Evolutionary conservation across 2,113 vertebrate species (phyloP).

Genomic region (Ginglymostoma cirratum): DNA sequence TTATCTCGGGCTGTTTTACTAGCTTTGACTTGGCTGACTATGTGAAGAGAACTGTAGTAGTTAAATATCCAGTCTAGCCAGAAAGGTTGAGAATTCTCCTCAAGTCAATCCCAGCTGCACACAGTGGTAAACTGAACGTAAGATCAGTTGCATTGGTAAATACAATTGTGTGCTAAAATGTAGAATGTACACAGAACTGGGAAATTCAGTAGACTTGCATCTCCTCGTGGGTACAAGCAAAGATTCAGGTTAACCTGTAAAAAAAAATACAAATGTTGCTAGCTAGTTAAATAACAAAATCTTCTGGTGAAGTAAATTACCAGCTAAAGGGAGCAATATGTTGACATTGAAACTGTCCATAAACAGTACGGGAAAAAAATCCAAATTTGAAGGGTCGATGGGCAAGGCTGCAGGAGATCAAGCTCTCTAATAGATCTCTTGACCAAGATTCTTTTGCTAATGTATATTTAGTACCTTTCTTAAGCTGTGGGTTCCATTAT

Average conservation of each 20-base stretch:
- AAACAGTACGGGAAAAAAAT: neutral
- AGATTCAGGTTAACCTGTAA: neutral
- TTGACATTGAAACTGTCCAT: neutral
- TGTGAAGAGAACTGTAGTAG: neutral
- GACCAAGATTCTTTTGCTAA: neutral
- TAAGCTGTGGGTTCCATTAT: neutral
- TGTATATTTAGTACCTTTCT: neutral
- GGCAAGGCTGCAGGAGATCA: neutral
- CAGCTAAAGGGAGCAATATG: neutral
- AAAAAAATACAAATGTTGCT: neutral
- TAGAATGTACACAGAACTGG: neutral
- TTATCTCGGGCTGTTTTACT: no score
- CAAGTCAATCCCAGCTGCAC: neutral
- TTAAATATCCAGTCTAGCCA: neutral
- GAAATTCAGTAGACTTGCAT: neutral
- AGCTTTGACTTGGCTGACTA: neutral
- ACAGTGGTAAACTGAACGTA: neutral
- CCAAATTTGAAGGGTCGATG: neutral
- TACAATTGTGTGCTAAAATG: neutral
- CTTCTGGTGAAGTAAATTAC: neutral
- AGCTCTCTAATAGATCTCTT: neutral
- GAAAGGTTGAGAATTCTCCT: neutral
- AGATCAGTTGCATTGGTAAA: neutral
- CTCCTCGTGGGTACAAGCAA: neutral
- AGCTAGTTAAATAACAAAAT: neutral